phyloP scores from a whole-genome alignment of 2,797 vertebrate species.

The Halcyon smyrnensis region DNA sequence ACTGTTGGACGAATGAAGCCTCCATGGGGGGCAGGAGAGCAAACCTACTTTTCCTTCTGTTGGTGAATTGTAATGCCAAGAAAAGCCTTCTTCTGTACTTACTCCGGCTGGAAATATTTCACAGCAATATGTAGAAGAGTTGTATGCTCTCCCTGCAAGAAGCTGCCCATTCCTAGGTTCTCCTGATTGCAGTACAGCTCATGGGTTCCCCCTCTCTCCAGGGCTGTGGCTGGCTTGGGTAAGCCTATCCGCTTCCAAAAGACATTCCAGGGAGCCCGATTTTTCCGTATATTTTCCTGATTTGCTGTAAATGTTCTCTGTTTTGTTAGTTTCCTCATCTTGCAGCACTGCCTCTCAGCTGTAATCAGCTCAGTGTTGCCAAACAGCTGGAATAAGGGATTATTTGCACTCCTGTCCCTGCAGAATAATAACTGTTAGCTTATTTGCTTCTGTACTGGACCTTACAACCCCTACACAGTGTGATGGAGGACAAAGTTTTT shows the following conservation, averaged over 20 bases:
- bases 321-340: background rate
- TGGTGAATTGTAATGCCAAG: background rate
- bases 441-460: slow-evolving; percentile 34
- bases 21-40: background rate
- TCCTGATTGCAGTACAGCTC: background rate
- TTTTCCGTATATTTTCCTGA: background rate
- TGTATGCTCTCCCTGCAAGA: background rate
- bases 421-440: slow-evolving; percentile 21
- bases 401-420: slow-evolving; percentile 9
- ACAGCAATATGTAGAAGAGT: background rate
- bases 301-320: background rate
- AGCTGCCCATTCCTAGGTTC: background rate
- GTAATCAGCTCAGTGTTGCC: slow-evolving; percentile 15
- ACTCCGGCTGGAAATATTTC: background rate
- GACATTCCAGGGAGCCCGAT: background rate
- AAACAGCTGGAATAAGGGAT: slow-evolving; percentile 28
- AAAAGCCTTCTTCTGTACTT: background rate
- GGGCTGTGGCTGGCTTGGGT: background rate
- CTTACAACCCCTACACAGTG: background rate
- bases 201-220: rapidly evolving
- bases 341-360: background rate
- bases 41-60: slow-evolving; percentile 21
- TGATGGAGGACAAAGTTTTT: background rate
- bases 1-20: background rate
- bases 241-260: background rate